Evolutionary conservation across 2,113 vertebrate genomes (phyloP).

Genomic region (Crotalus horridus): DNA sequence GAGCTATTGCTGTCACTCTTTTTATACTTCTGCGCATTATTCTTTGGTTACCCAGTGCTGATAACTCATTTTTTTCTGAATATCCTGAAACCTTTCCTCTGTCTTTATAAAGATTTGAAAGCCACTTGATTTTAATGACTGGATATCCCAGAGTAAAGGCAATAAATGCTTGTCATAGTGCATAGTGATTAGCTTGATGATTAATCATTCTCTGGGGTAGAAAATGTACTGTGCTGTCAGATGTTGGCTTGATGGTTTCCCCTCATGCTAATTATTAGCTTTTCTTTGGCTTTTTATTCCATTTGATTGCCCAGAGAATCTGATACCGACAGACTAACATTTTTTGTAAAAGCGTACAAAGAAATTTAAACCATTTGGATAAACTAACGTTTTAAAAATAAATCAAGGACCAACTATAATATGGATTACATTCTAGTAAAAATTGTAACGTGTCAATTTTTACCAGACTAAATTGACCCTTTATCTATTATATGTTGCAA

Average conservation of each 20-base stretch:
- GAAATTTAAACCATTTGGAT: not conserved
- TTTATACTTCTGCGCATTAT: not conserved
- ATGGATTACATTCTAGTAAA: not conserved
- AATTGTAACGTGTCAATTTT: not conserved
- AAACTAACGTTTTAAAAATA: not conserved
- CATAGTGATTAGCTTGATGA: not conserved
- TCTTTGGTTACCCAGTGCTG: not conserved
- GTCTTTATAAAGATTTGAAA: fast-evolving
- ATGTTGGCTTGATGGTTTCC: not conserved
- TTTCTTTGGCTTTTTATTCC: not conserved
- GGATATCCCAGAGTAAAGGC: fast-evolving
- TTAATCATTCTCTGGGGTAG: not conserved
- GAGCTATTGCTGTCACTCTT: not conserved
- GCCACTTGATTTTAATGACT: fast-evolving
- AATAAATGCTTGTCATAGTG: not conserved
- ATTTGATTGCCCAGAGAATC: not conserved
- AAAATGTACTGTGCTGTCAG: not conserved
- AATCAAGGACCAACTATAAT: not conserved
- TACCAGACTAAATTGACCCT: not conserved
- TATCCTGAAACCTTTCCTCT: fast-evolving
- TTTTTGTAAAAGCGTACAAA: not conserved
- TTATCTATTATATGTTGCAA: not conserved
- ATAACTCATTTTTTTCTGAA: not conserved
- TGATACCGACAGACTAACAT: not conserved
- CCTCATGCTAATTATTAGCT: not conserved